A percentile compares a stretch with the other conserved stretches of the same genome.
These are phyloP conservation scores for Eilema griseolum DNA, from an alignment of 2,888 invertebrate species.

Conservation along the genomic window DNA sequence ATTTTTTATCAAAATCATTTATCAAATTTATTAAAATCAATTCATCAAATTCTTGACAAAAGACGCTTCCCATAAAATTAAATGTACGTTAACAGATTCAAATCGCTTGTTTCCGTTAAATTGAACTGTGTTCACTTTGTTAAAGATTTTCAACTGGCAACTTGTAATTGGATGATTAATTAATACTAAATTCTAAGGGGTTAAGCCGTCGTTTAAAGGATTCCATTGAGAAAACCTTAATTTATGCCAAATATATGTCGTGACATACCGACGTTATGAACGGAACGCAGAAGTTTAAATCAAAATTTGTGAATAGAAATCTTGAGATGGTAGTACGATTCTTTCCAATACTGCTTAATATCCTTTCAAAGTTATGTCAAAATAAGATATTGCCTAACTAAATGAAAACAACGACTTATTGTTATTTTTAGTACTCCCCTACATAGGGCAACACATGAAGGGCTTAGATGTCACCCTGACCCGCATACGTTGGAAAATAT, in stretches of 20 bases:
- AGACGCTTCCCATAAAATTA: neutral
- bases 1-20: no score
- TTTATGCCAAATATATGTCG: conserved; percentile 29
- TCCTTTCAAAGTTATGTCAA: no score
- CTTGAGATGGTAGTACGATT: no score
- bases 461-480: no score
- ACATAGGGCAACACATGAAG: no score
- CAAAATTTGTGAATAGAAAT: neutral
- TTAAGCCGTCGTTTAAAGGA: conserved; percentile 49
- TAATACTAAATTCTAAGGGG: conserved; percentile 54
- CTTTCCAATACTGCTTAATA: no score
- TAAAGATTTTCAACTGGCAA: conserved; percentile 54
- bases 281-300: neutral
- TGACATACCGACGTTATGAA: conserved; percentile 18
- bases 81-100: conserved; percentile 17
- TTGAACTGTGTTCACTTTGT: conserved; percentile 40
- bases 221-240: conserved; percentile 39
- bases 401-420: no score
- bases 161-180: conserved; percentile 64
- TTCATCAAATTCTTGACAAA: conserved; percentile 9
- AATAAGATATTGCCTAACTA: no score
- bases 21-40: conserved; percentile 8
- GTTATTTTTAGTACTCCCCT: no score
- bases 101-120: conserved; percentile 41
- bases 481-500: no score